Evolutionary conservation across 64 coral and sea anemone species (phyloP).

Genomic region (Montipora sp.): DNA sequence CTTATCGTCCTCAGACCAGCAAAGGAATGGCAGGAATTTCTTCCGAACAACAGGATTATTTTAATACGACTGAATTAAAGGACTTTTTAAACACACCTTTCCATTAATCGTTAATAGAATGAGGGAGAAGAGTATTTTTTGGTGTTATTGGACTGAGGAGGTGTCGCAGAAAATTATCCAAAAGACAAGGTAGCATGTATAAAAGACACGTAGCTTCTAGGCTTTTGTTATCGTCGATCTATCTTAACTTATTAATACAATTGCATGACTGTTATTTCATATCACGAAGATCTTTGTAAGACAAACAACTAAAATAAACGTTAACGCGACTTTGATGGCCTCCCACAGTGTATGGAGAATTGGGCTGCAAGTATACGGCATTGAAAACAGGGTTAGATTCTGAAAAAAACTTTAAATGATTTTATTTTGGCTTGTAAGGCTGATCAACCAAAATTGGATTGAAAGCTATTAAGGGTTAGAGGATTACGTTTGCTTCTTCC

Average conservation of each 20-base stretch:
- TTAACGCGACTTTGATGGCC: too few species aligned
- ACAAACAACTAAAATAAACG: neutral
- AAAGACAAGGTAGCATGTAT: neutral
- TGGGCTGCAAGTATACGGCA: neutral
- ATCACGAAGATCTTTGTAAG: neutral
- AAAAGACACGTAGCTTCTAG: neutral
- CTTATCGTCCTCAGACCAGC: neutral
- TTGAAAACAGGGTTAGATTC: too few species aligned
- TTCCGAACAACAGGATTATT: neutral
- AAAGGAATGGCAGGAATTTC: neutral
- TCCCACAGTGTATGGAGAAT: neutral
- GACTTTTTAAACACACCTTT: neutral
- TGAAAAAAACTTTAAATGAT: too few species aligned
- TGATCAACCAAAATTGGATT: too few species aligned
- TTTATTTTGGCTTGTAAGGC: too few species aligned
- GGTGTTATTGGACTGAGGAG: neutral
- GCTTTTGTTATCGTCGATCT: neutral
- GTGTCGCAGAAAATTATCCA: neutral
- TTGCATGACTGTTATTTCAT: neutral
- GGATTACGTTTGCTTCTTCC: too few species aligned
- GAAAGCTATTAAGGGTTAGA: too few species aligned
- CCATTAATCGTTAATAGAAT: neutral
- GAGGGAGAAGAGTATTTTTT: neutral
- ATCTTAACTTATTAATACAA: neutral
- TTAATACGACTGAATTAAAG: neutral